Conservation (phyloP, 2,797 vertebrate species). For the Streptopelia turtur region DNA sequence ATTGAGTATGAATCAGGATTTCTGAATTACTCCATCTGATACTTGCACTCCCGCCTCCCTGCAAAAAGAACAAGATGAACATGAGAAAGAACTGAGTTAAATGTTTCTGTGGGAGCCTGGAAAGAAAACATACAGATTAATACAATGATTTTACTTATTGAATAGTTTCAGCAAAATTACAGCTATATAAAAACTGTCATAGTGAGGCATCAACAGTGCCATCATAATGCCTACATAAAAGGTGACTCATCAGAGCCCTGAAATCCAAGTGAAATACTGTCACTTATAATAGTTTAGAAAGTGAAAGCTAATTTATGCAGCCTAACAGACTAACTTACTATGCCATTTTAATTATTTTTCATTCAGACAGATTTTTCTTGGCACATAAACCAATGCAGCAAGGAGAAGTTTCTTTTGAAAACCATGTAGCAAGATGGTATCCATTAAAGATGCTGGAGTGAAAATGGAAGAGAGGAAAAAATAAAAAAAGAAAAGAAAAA, state of each 20-base stretch:
- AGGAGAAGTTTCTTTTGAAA: not conserved
- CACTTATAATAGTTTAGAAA: slow-evolving; percentile 55
- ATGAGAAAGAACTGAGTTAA: not conserved
- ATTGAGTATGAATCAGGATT: not conserved
- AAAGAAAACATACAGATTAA: slow-evolving; percentile 59
- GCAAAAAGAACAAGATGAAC: not conserved
- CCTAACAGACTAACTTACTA: slow-evolving; percentile 33
- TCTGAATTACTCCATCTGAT: not conserved
- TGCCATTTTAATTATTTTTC: slow-evolving; percentile 50
- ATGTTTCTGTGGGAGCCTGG: slow-evolving; percentile 16
- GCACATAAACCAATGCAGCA: not conserved
- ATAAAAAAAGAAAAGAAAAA: not conserved
- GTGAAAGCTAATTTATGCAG: slow-evolving; percentile 50
- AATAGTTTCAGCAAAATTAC: slow-evolving; percentile 55
- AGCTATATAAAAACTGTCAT: slow-evolving; percentile 59
- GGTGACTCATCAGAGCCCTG: slow-evolving; percentile 54
- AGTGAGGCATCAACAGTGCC: slow-evolving; percentile 64
- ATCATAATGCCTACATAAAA: slow-evolving; percentile 56
- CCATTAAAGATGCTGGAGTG: not conserved
- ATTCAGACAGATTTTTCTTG: slow-evolving; percentile 36
- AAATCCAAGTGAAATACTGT: slow-evolving; percentile 58
- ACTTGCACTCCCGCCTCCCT: not conserved
- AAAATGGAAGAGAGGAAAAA: not conserved
- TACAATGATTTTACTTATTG: slow-evolving; percentile 58
- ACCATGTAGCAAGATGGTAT: not conserved